These are phyloP conservation scores for Eurois occulta DNA, from an alignment of 2,888 invertebrate genomes.

Conservation along the genomic window DNA sequence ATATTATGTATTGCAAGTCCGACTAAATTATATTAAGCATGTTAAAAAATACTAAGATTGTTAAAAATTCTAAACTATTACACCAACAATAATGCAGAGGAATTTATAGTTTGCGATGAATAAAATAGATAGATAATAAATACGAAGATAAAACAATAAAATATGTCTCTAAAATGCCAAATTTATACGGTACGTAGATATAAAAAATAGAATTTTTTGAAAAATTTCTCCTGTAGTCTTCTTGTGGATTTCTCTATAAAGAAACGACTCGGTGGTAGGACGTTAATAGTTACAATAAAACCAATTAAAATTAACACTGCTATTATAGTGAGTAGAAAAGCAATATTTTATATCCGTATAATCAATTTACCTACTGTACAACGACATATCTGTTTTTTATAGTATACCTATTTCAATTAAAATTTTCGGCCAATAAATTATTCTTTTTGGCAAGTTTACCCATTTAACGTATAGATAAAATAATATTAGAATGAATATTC, in stretches of 20 bases:
- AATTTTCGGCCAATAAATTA: constrained; percentile 74
- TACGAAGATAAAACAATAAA: constrained; percentile 82
- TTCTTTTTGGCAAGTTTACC: constrained; percentile 78
- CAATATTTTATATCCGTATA: constrained; percentile 86
- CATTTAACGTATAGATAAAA: constrained; percentile 70
- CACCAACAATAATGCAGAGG: constrained; percentile 83
- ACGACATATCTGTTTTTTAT: constrained; percentile 88
- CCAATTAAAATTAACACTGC: constrained; percentile 80
- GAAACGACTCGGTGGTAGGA: constrained; percentile 77
- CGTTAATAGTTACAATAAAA: constrained; percentile 79
- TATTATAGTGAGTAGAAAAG: constrained; percentile 85
- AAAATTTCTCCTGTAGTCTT: constrained; percentile 85
- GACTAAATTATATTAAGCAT: constrained; percentile 63
- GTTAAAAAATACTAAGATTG: constrained; percentile 61
- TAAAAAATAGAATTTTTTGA: constrained; percentile 84
- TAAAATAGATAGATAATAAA: constrained; percentile 81
- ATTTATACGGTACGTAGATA: constrained; percentile 86
- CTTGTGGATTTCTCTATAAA: constrained; percentile 81
- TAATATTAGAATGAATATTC: constrained; percentile 67
- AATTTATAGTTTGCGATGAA: constrained; percentile 85
- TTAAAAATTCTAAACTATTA: constrained; percentile 71
- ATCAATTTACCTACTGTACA: constrained; percentile 82
- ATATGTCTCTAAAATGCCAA: constrained; percentile 85
- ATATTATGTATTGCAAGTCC: constrained; percentile 63
- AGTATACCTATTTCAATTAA: constrained; percentile 81